phyloP scores from a whole-genome alignment of 2,888 invertebrate genomes.

The Ceriagrion tenellum region DNA sequence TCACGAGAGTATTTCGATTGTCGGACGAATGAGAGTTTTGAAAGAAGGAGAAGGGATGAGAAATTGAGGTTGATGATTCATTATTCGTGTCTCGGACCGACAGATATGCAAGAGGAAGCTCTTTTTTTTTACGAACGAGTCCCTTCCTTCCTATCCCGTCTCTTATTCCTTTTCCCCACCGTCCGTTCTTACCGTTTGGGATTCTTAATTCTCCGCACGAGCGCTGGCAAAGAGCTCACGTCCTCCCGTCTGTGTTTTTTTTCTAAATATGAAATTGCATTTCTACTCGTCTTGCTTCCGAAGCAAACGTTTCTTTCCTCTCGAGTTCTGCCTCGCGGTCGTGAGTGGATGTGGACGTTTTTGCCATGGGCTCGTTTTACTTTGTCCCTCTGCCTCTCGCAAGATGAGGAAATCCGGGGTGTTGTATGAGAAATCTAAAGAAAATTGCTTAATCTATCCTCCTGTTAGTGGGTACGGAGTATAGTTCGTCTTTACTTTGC shows the following conservation, averaged over 20 bases:
- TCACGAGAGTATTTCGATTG: not conserved
- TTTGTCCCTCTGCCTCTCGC: too few relatives aligned
- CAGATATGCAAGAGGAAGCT: not conserved
- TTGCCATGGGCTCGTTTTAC: too few relatives aligned
- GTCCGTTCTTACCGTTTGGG: not conserved
- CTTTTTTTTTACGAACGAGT: not conserved
- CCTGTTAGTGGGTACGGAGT: too few relatives aligned
- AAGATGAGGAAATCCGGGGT: too few relatives aligned
- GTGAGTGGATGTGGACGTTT: not conserved
- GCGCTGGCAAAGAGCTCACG: not conserved
- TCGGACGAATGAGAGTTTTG: not conserved
- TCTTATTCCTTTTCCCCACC: too few relatives aligned
- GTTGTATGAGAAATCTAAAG: too few relatives aligned
- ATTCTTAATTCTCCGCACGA: constrained; percentile 20
- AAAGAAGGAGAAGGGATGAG: not conserved
- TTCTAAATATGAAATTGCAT: not conserved
- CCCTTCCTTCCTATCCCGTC: too few relatives aligned
- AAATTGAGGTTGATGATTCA: not conserved
- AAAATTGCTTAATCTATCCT: too few relatives aligned
- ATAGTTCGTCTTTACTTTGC: too few relatives aligned
- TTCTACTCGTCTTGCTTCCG: not conserved
- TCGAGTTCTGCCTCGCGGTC: not conserved
- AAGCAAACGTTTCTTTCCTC: not conserved
- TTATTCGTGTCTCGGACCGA: not conserved
- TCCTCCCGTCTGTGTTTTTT: not conserved